These are phyloP conservation scores for Pseudorectes ferrugineus DNA, from an alignment of 2,113 vertebrate species.

Conservation along the genomic window DNA sequence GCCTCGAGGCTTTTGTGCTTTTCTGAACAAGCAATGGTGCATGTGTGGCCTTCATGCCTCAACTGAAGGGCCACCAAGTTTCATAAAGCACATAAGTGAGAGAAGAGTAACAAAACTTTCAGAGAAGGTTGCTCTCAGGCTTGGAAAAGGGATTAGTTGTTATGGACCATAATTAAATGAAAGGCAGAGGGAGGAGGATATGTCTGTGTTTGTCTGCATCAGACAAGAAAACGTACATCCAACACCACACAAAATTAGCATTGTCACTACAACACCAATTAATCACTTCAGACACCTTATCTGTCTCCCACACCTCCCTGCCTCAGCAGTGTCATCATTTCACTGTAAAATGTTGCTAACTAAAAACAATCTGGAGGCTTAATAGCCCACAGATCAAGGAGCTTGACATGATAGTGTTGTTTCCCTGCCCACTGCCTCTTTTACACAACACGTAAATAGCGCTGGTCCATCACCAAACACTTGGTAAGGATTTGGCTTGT, in stretches of 20 bases:
- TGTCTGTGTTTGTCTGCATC: background rate
- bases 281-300: constrained; percentile 41
- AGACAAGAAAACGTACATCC: background rate
- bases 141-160: background rate
- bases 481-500: background rate
- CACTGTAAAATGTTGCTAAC: background rate
- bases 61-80: background rate
- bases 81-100: accelerated
- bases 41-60: background rate
- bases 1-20: background rate
- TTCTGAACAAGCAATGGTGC: background rate
- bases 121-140: background rate
- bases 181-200: background rate
- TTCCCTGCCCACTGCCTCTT: background rate
- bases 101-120: background rate
- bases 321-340: background rate
- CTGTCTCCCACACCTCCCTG: constrained; percentile 8
- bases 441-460: background rate
- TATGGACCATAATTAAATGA: background rate
- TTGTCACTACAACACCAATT: background rate
- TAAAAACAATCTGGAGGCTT: background rate
- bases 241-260: constrained; percentile 12
- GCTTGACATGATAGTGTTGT: background rate
- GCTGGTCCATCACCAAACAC: background rate
- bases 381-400: background rate